A percentile compares a stretch with the other conserved stretches of the same genome.
Evolutionary conservation across 64 coral and sea anemone species (phyloP).

Genomic region (Pocillopora verrucosa): DNA sequence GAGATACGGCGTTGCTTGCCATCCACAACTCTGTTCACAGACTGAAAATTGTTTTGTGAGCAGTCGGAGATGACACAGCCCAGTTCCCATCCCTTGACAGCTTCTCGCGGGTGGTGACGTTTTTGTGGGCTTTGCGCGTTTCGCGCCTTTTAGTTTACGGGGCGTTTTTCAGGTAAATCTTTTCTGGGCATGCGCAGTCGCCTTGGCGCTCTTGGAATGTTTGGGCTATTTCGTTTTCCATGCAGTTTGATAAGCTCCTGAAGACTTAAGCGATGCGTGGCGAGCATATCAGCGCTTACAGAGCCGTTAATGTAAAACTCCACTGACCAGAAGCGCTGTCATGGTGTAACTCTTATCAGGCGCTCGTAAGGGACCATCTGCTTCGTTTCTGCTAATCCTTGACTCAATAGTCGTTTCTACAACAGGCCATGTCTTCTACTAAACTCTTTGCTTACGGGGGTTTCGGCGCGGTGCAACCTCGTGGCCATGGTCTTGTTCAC

Average conservation of each 20-base stretch:
- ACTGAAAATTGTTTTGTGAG: conserved; percentile 5
- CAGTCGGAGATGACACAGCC: not conserved
- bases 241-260: conserved; percentile 91
- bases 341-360: conserved; percentile 4
- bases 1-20: not conserved
- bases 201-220: conserved; percentile 69
- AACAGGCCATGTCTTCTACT: conserved; percentile 29
- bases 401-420: conserved; percentile 21
- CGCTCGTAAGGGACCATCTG: not conserved
- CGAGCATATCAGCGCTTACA: conserved; percentile 42
- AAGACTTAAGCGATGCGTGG: conserved; percentile 87
- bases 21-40: not conserved
- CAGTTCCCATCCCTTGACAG: not conserved
- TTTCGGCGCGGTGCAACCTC: conserved; percentile 30
- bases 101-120: conserved; percentile 17
- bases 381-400: conserved; percentile 9
- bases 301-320: not conserved
- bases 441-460: conserved; percentile 30
- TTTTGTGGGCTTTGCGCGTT: conserved; percentile 11
- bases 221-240: conserved; percentile 81
- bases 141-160: conserved; percentile 24
- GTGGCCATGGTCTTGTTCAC: not conserved
- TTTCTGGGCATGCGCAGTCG: conserved; percentile 63
- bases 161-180: conserved; percentile 80
- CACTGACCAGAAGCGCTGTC: not conserved